Evolutionary conservation across 2,113 vertebrate genomes (phyloP), one percentile per base, ranked within the genome.

Genomic region (Muntiacus muntjak): DNA sequence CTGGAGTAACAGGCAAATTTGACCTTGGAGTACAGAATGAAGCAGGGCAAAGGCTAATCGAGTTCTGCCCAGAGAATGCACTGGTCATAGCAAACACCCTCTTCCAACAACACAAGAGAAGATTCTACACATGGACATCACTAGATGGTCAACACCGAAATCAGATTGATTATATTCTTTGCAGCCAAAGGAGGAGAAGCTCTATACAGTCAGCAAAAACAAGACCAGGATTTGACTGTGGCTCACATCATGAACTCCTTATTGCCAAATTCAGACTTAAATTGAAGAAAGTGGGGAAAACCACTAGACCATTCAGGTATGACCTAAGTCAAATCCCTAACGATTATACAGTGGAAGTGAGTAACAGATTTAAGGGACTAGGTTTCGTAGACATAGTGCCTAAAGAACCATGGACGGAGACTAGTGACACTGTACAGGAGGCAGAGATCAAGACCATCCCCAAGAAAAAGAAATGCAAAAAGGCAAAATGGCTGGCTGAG

Each of bases 181-280:
- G 62, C 62, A 67, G 33, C 62, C 62, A 67, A 19, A 67, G 33
- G 2, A 4, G 33, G 16, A 67, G 33, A 33, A n/a, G 33, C 33
- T n/a, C 16, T n/a, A 67, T 67, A 67, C 33, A n/a, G 7, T 67
- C 7, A 19, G 33, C 33, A 9, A 9, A 67, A 19, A 67, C 1
- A n/a, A n/a, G 62, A 67, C 62, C 0, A 0, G 33, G 62, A 67
- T 4, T 4, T n/a, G 62, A 67, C 62, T 67, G 62, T n/a, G 16
- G 33, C 62, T 67, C 33, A n/a, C 3, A 67, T n/a, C 33, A n/a
- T 67, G 62, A 67, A 67, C 7, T n/a, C 33, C 16, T 67, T n/a
- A 67, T 67, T 67, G 62, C 33, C 62, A 19, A 67, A 67, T 67
- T 67, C 62, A 67, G 4, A 19, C 7, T 67, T 17, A 64, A 19